A percentile compares a stretch with the other conserved stretches of the same genome.
phyloP scores from a whole-genome alignment of 2,888 invertebrate species.

The Athalia circularis region DNA sequence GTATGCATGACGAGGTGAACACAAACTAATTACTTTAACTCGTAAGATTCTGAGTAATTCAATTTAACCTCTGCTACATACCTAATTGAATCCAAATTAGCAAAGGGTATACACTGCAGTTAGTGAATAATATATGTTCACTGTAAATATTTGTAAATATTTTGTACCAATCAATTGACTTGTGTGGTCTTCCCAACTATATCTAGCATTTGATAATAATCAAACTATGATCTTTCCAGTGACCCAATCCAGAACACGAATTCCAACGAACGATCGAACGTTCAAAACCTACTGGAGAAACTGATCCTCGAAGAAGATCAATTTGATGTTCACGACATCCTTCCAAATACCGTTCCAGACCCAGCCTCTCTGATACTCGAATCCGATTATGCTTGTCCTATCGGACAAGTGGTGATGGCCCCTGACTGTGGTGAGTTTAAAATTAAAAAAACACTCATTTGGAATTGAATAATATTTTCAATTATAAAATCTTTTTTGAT shows the following conservation, averaged over 20 bases:
- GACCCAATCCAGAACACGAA: conserved; percentile 93
- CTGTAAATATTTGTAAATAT: conserved; percentile 65
- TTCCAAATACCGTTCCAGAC: conserved; percentile 96
- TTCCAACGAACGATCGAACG: conserved; percentile 90
- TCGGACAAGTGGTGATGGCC: conserved; percentile 95
- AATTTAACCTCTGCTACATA: too few species aligned
- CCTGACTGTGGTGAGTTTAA: conserved; percentile 88
- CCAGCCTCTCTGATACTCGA: conserved; percentile 90
- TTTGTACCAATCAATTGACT: background rate
- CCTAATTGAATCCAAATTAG: too few species aligned
- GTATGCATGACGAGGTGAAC: conserved; percentile 28
- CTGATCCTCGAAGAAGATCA: conserved; percentile 95
- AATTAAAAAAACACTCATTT: too few species aligned
- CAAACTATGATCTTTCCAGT: conserved; percentile 75
- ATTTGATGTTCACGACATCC: conserved; percentile 93
- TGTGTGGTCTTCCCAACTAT: conserved; percentile 10
- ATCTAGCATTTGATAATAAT: background rate
- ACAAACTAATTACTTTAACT: conserved; percentile 42
- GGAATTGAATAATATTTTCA: background rate
- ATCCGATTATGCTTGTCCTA: conserved; percentile 94
- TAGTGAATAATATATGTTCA: conserved; percentile 42
- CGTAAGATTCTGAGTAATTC: conserved; percentile 30
- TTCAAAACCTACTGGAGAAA: conserved; percentile 89
- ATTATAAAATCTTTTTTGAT: background rate
- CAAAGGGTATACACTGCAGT: background rate